Base-by-base conservation (phyloP, 2,888 invertebrate genomes). In the Amiota mariae region DNA sequence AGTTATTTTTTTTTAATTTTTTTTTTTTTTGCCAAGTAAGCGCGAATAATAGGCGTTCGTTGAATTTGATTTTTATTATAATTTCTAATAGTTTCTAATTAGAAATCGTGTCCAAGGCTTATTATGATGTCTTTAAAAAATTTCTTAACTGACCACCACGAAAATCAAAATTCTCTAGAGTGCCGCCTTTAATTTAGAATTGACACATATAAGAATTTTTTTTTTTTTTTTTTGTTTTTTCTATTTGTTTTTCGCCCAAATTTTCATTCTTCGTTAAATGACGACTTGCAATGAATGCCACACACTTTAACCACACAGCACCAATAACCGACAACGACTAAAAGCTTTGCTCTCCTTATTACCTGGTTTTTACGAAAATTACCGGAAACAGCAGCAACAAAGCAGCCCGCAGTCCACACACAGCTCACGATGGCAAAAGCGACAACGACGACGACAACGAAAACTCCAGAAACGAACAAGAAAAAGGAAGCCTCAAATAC, bases 271-370 rank as follows among this genome's bases (percentile, higher is more conserved):
- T 48, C 48, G 18, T 48, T 11, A n/a, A 48, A 20, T n/a, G 9
- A 66, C 18, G 8, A 66, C 2, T 12, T 12, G 59, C 73, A 48
- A 67, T 47, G 51, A 1, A 47, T 46, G 47, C 67, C 13, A 11
- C 59, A 59, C 71, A 59, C 56, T 76, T 59, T 85, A 85, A 88
- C 88, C 88, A 85, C 80, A 88, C 88, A 86, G 87, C 86, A 87
- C 87, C 82, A 87, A 87, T 82, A 85, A 85, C 87, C 86, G 87
- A 84, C 81, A 83, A 83, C 86, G 85, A 88, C 88, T 88, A 88
- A 88, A 88, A 88, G 88, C 88, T 88, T 83, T 77, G 77, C 88
- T 88, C 87, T 82, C 79, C 81, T 81, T 82, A 82, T 82, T 83
- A 86, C 82, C 85, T 88, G 87, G 78, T 87, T 87, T 88, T 87